These are phyloP conservation scores for Papilio helenus DNA, from an alignment of 1,140 invertebrate genomes.

Conservation along the genomic window DNA sequence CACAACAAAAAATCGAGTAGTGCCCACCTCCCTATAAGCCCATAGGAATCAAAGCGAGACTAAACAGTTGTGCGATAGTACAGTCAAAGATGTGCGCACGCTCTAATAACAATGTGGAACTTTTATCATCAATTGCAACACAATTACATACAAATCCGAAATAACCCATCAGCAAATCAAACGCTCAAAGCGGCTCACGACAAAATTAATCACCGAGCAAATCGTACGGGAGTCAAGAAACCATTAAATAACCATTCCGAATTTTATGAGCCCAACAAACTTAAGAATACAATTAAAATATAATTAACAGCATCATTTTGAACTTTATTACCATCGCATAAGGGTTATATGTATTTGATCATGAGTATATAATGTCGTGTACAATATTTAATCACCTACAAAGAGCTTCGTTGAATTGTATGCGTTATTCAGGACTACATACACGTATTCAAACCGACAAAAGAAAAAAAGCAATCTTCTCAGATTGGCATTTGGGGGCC, in stretches of 20 bases:
- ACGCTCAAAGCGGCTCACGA: conserved; percentile 41
- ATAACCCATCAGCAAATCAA: conserved; percentile 35
- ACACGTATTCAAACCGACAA: conserved; percentile 80
- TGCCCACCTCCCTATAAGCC: too few relatives aligned
- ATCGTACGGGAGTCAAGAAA: conserved; percentile 76
- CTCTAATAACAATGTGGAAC: neutral
- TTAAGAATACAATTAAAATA: conserved; percentile 49
- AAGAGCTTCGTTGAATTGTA: conserved; percentile 65
- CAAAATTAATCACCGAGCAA: conserved; percentile 79
- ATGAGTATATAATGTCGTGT: conserved; percentile 52
- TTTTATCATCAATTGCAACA: conserved; percentile 7
- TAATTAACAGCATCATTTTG: conserved; percentile 46
- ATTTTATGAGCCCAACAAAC: conserved; percentile 59
- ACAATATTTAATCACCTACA: conserved; percentile 79
- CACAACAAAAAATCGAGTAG: too few relatives aligned
- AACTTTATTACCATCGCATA: conserved; percentile 48
- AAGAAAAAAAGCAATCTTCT: conserved; percentile 81
- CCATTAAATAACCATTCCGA: conserved; percentile 80
- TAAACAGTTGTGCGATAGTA: too few relatives aligned
- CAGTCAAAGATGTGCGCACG: neutral
- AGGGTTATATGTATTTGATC: conserved; percentile 42
- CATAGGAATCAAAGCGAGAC: too few relatives aligned
- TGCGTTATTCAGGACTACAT: conserved; percentile 66
- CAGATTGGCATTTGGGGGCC: conserved; percentile 78
- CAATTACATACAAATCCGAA: neutral